A percentile compares a stretch with the other conserved stretches of the same genome.
Conservation (phyloP, 1,140 invertebrate species). For the Heliconius melpomene region DNA sequence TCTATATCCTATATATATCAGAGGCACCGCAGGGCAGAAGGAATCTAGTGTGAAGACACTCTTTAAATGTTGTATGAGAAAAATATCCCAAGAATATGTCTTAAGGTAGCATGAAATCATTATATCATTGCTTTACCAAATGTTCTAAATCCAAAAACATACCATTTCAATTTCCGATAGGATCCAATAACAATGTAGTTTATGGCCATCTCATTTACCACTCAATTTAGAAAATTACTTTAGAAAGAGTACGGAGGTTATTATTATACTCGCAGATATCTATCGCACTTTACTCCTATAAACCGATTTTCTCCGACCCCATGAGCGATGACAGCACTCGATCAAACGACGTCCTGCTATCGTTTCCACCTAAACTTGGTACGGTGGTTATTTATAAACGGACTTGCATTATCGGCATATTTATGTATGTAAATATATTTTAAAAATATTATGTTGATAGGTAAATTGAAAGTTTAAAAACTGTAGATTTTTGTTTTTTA, state of each 20-base stretch:
- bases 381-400: constrained; percentile 23
- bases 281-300: constrained; percentile 26
- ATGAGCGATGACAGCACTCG: constrained; percentile 58
- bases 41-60: too few relatives aligned
- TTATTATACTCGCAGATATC: constrained; percentile 26
- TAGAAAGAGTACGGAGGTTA: constrained; percentile 12
- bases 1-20: too few relatives aligned
- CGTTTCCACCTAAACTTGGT: constrained; percentile 19
- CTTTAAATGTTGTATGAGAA: too few relatives aligned
- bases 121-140: neutral
- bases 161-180: constrained; percentile 3
- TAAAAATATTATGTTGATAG: neutral
- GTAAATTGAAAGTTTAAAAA: neutral
- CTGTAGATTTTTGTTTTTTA: neutral
- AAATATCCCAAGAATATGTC: neutral
- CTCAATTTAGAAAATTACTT: constrained; percentile 23
- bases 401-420: neutral
- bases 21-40: too few relatives aligned
- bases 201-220: constrained; percentile 14
- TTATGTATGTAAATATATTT: neutral
- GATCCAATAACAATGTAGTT: neutral
- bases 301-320: constrained; percentile 33
- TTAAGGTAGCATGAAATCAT: neutral
- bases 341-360: constrained; percentile 46
- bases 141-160: neutral